A percentile compares a stretch with the other conserved stretches of the same genome.
phyloP scores from a whole-genome alignment of 2,113 vertebrate species.

The Cathartes aura region DNA sequence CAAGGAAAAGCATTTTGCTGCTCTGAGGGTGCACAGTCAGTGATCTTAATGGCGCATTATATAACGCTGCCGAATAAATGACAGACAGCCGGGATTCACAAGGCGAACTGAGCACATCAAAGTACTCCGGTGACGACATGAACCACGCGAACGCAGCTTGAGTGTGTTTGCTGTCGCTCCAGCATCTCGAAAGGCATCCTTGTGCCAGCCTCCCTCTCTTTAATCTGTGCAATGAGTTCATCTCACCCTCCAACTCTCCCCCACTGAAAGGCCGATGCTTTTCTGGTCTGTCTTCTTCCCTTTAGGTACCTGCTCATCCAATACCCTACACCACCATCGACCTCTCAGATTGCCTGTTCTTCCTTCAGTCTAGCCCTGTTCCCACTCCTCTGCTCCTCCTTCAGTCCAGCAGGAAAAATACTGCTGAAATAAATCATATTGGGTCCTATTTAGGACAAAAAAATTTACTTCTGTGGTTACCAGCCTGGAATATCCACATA shows the following conservation, averaged over 20 bases:
- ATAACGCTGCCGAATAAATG: neutral
- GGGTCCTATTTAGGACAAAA: neutral
- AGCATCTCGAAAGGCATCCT: neutral
- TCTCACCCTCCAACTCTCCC: neutral
- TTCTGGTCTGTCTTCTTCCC: neutral
- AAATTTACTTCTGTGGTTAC: neutral
- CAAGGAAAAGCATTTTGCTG: neutral
- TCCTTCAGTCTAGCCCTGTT: neutral
- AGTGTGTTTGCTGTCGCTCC: neutral
- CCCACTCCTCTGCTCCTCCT: neutral
- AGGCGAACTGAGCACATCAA: neutral
- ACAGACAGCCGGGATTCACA: neutral
- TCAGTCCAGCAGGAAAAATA: neutral
- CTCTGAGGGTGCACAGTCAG: neutral
- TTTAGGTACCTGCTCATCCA: neutral
- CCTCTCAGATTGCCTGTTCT: neutral
- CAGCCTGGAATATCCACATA: neutral
- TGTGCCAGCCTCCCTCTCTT: neutral
- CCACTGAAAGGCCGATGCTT: rapidly evolving
- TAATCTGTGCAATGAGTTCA: neutral
- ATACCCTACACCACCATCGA: rapidly evolving
- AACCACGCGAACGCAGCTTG: neutral
- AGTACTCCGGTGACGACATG: neutral
- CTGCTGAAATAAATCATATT: neutral
- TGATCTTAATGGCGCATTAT: neutral